Evolutionary conservation across 1,140 invertebrate species (phyloP), one percentile per base, ranked within the genome.

Genomic region (Ostrea denselamellosa): DNA sequence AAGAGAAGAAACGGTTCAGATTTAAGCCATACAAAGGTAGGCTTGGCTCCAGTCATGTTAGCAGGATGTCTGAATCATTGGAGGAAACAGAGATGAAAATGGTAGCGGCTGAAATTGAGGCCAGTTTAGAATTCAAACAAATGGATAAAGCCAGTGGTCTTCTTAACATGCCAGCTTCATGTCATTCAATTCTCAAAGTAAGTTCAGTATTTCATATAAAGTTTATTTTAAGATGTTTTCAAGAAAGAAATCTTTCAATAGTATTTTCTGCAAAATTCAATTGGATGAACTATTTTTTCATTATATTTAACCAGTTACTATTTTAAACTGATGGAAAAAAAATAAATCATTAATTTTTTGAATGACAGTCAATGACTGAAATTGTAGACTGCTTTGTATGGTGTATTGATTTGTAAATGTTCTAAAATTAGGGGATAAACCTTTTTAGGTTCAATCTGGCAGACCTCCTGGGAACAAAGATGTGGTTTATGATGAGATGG

Each of bases 401-500:
- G n/a, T 22, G 71, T 53, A n/a, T 52, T 54, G 14, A 7, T 19
- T 17, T 62, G 56, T 28, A 10, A 77, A 28, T 77, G 68, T 8
- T 28, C 22, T 83, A 51, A 25, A 34, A 83, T n/a, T n/a, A 44
- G 34, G 51, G 53, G n/a, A 53, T 51, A 88, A 44, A 86, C 83
- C 86, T 71, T 71, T 92, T 14, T 88, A 94, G 93, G 90, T 93
- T 14, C 93, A 94, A 86, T 89, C 92, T 81, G 94, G 94, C 0
- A 90, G 93, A 34, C 93, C 93, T 22, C 93, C 94, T 54, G 94
- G 94, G 9, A 94, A 92, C 88, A 94, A 93, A 89, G 94, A 95
- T 91, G 94, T 94, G 5, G 68, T 91, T 17, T 94, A 93, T 90
- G 94, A 95, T 92, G 92, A 93, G 8, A 90, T 92, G 83, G 94